Conservation (phyloP, 2,797 vertebrate genomes). For the Epinephelus awoara region DNA sequence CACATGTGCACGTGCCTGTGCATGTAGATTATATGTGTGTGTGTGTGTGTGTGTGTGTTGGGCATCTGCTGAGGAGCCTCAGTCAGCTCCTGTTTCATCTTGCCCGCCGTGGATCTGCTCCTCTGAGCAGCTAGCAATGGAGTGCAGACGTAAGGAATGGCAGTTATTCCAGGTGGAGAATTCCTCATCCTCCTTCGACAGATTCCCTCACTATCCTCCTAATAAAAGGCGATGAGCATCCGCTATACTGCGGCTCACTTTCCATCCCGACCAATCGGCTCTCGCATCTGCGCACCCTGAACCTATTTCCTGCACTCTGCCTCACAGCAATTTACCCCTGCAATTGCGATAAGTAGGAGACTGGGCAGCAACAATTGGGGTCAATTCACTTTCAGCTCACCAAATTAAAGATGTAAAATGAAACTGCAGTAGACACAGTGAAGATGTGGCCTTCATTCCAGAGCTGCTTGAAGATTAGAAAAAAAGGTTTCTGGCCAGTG, state of each 20-base stretch:
- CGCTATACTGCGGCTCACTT: conserved; percentile 29
- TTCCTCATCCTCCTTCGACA: conserved; percentile 60
- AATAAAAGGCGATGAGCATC: conserved; percentile 64
- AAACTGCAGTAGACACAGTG: conserved; percentile 56
- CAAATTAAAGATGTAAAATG: conserved; percentile 75
- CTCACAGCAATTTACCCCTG: conserved; percentile 74
- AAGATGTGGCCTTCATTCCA: conserved; percentile 59
- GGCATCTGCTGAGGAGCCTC: conserved; percentile 48
- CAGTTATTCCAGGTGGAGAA: conserved; percentile 68
- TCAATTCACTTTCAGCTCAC: conserved; percentile 66
- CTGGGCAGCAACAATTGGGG: conserved; percentile 60
- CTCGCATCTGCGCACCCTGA: conserved; percentile 61
- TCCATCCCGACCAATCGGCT: conserved; percentile 55
- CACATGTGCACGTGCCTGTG: conserved; percentile 6
- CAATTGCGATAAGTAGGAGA: conserved; percentile 66
- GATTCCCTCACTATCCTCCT: conserved; percentile 49
- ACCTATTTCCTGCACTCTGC: conserved; percentile 77
- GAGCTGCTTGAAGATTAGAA: conserved; percentile 46
- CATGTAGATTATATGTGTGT: conserved; percentile 3
- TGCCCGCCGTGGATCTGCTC: conserved; percentile 35
- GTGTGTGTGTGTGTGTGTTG: not conserved
- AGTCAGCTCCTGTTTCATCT: conserved; percentile 70
- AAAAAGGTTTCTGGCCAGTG: conserved; percentile 35
- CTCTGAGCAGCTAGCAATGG: conserved; percentile 29
- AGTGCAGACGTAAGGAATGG: conserved; percentile 48